Base-by-base conservation (phyloP, 2,797 vertebrate genomes). In the Phataginus tricuspis region DNA sequence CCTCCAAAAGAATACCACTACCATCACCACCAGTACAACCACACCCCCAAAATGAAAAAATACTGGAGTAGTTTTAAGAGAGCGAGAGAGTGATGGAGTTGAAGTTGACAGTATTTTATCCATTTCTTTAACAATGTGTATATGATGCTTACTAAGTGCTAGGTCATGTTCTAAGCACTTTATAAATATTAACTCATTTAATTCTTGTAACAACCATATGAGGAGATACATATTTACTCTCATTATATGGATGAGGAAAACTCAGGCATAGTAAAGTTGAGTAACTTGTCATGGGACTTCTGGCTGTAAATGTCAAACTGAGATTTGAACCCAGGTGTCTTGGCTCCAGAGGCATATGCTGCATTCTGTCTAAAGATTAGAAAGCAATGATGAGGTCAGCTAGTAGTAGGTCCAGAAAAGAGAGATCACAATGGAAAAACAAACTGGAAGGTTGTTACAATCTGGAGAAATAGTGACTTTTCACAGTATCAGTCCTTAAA, bases 401-500 rank as follows among this genome's bases (percentile, higher is more conserved):
- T 31, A 18, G 39, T 51, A 14, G 25, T 5, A 51, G 69, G 31
- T 85, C 29, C 59, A 57, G 51, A 87, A n/a, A 90, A 77, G 80
- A 84, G 39, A 83, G 42, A 68, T 42, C 45, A n/a, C 51, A 59
- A 0, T 82, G 83, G 45, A 64, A 74, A 94, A 92, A 84, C 64
- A 71, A 82, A 18, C 2, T 21, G 87, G 68, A 72, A 86, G 59
- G 18, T 86, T 51, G 51, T 61, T 86, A 15, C 69, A 74, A 74
- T 89, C 55, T 90, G 72, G 39, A 92, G 55, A 96, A 93, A 66
- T 66, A n/a, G 85, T 75, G 95, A 91, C 85, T 59, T 97, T 95
- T 75, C 75, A 86, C 42, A 55, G 71, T 83, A 37, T 80, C 31
- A 8, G 69, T 37, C 45, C 79, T 95, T 82, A 74, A 92, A 97